Conservation (phyloP, 2,113 vertebrate genomes). For the Sprattus sprattus region DNA sequence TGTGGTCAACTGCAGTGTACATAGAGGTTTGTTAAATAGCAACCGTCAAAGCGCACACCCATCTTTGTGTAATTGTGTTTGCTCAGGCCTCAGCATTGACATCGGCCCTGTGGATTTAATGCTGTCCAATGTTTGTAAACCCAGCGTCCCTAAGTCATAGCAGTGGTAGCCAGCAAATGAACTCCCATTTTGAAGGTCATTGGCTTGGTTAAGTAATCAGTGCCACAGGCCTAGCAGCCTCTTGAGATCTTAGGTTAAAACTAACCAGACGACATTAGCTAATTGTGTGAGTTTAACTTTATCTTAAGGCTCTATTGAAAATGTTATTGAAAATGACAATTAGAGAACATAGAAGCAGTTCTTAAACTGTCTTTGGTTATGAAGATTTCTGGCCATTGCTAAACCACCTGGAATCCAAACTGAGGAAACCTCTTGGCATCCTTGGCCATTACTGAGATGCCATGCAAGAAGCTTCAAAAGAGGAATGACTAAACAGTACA, state of each 20-base stretch:
- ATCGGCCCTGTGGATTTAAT: not conserved
- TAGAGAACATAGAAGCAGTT: not conserved
- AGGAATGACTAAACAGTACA: not conserved
- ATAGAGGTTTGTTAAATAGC: not conserved
- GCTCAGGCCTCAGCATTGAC: not conserved
- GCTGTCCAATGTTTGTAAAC: not conserved
- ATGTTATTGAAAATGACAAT: not conserved
- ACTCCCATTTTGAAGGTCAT: not conserved
- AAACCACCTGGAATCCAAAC: not conserved
- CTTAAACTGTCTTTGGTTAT: not conserved
- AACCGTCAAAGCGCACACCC: not conserved
- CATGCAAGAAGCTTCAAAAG: not conserved
- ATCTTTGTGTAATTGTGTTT: constrained; percentile 7
- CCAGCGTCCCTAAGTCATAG: not conserved
- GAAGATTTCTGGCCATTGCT: not conserved
- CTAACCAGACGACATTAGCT: not conserved
- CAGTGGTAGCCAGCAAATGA: not conserved
- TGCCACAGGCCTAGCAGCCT: not conserved
- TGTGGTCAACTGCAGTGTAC: not conserved
- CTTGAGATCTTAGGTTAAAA: not conserved
- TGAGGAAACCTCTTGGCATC: not conserved
- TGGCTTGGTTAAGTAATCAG: not conserved
- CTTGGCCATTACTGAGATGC: not conserved
- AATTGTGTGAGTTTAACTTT: not conserved
- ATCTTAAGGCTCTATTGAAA: not conserved